phyloP scores from a whole-genome alignment of 2,888 invertebrate genomes.

The Chrysolina oricalcia region DNA sequence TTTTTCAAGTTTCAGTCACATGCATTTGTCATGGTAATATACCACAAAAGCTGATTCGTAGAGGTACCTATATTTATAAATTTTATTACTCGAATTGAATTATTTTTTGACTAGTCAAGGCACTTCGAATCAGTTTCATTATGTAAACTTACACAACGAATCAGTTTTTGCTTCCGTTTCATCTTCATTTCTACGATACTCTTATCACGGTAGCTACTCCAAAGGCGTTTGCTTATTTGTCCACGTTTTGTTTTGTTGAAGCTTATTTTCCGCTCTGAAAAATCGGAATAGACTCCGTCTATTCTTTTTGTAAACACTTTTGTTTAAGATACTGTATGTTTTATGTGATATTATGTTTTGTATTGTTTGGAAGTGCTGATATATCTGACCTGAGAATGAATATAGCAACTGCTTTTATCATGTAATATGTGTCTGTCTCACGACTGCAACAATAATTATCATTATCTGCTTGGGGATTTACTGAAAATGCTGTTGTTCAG shows the following conservation, averaged over 20 bases:
- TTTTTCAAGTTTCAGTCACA: not conserved
- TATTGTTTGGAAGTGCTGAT: not conserved
- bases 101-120: not conserved
- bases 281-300: not conserved
- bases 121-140: not conserved
- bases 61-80: not conserved
- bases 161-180: too few species aligned
- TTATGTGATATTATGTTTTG: conserved; percentile 16
- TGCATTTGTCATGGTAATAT: not conserved
- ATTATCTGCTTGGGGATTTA: too few species aligned
- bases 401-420: too few species aligned
- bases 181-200: not conserved
- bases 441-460: too few species aligned
- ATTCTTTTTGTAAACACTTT: not conserved
- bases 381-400: not conserved
- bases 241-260: not conserved
- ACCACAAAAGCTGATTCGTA: not conserved
- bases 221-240: not conserved
- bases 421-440: too few species aligned
- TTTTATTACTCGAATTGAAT: not conserved
- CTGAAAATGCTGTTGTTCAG: too few species aligned
- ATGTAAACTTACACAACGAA: too few species aligned
- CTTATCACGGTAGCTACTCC: not conserved
- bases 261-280: conserved; percentile 13
- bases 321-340: not conserved